Evolutionary conservation across 2,888 invertebrate genomes (phyloP), one percentile per base, ranked within the genome.

Genomic region (Erebia palarica): DNA sequence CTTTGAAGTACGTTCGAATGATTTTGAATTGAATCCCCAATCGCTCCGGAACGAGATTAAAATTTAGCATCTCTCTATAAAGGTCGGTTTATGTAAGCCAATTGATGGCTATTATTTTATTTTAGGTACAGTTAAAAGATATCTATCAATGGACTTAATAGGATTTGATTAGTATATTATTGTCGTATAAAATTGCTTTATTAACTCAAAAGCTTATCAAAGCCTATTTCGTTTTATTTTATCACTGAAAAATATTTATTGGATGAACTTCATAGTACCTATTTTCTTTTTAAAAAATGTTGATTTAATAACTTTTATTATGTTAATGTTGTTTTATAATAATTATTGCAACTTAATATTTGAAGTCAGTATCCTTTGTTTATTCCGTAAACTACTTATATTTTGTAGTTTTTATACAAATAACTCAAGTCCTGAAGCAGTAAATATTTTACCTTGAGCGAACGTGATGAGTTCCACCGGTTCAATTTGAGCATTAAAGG

Each of bases 1-100:
- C 84, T 85, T 85, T 84, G 84, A 82, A 84, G 79, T 78, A 81
- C 84, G 85, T 84, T 82, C 76, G 79, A 81, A 81, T 82, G 83
- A 80, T 78, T 82, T 78, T 78, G 80, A 84, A 83, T 82, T 80
- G 81, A 81, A 81, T 80, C 74, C 76, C 70, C 77, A 77, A 78
- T 81, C 76, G 77, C 69, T 75, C 70, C 76, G 78, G 78, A 81
- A 82, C 77, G 77, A 79, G 83, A 83, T 83, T 82, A 82, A 78
- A 78, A 76, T 78, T 78, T 75, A 69, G 67, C 72, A 73, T 75
- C 75, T 76, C 69, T 70, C 65, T 70, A 66, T 69, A 63, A 65
- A 71, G 69, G 69, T 53, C 55, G 64, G 63, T 69, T 65, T 60
- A 71, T 70, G 55, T 73, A 27, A 65, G 49, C 18, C 70, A 73